phyloP scores from a whole-genome alignment of 2,888 invertebrate genomes.

The Odontothrips loti region DNA sequence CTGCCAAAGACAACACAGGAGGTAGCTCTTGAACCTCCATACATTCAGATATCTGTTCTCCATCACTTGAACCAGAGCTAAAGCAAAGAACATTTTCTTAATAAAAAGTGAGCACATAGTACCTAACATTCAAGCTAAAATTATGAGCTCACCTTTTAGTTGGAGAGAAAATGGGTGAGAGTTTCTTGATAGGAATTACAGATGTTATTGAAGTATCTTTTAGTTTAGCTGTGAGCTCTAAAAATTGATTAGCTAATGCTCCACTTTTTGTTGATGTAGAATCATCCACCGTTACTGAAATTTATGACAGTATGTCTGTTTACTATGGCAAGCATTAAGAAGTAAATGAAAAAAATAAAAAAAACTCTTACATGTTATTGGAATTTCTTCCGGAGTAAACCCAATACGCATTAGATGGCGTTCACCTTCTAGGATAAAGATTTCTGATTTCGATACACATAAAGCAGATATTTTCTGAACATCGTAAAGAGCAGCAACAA shows the following conservation, averaged over 20 bases:
- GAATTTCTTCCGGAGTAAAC: constrained; percentile 56
- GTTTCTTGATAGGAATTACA: constrained; percentile 32
- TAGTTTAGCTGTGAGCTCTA: constrained; percentile 46
- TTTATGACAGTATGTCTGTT: background rate
- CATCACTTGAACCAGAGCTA: constrained; percentile 7
- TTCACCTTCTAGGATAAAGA: constrained; percentile 76
- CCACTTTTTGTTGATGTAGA: constrained; percentile 42
- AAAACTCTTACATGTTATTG: background rate
- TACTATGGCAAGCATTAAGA: background rate
- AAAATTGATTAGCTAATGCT: constrained; percentile 44
- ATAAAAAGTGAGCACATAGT: background rate
- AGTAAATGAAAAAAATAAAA: background rate
- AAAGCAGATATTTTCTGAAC: constrained; percentile 47
- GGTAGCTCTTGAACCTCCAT: constrained; percentile 68
- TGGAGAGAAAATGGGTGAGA: background rate
- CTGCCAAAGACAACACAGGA: constrained; percentile 46
- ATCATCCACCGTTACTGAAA: background rate
- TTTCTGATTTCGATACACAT: constrained; percentile 64
- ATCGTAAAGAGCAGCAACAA: constrained; percentile 47
- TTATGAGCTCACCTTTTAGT: background rate
- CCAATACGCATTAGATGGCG: constrained; percentile 75
- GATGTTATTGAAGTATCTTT: constrained; percentile 46
- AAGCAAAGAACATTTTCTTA: background rate
- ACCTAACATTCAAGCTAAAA: background rate
- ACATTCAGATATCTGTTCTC: constrained; percentile 15